Conservation (phyloP, 1,140 invertebrate species). For the Dolichoris vasculosae region DNA sequence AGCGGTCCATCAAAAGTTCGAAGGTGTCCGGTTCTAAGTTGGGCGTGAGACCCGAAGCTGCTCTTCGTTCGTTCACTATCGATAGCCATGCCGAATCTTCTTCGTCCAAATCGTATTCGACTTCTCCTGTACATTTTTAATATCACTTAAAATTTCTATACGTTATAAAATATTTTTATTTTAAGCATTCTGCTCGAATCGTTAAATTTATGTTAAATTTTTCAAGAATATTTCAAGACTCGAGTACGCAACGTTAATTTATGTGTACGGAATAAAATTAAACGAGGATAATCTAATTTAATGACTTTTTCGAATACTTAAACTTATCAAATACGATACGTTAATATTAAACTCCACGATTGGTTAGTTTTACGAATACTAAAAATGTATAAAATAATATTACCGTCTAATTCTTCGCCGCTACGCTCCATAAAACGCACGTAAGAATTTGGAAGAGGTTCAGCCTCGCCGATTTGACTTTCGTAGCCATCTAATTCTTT, state of each 20-base stretch:
- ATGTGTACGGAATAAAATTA: too few species aligned
- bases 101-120: constrained; percentile 99
- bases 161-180: too few species aligned
- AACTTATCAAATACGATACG: too few species aligned
- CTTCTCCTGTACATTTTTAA: constrained; percentile 75
- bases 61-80: constrained; percentile 88
- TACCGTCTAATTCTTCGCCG: constrained; percentile 93
- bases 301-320: too few species aligned
- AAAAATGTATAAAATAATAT: constrained; percentile 61
- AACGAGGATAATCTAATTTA: too few species aligned
- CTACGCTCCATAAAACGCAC: constrained; percentile 96
- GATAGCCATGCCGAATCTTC: constrained; percentile 95
- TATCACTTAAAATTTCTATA: constrained; percentile 34
- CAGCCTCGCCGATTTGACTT: constrained; percentile 83
- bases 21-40: constrained; percentile 89
- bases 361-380: too few species aligned
- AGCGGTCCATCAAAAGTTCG: constrained; percentile 95
- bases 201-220: too few species aligned
- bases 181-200: too few species aligned
- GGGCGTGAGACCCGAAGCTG: constrained; percentile 79
- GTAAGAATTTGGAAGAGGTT: constrained; percentile 86
- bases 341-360: background rate
- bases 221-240: too few species aligned
- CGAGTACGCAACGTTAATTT: too few species aligned
- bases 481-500: constrained; percentile 86